Evolutionary conservation across 2,797 vertebrate species (phyloP).

Genomic region (Loris lydekkerianus): DNA sequence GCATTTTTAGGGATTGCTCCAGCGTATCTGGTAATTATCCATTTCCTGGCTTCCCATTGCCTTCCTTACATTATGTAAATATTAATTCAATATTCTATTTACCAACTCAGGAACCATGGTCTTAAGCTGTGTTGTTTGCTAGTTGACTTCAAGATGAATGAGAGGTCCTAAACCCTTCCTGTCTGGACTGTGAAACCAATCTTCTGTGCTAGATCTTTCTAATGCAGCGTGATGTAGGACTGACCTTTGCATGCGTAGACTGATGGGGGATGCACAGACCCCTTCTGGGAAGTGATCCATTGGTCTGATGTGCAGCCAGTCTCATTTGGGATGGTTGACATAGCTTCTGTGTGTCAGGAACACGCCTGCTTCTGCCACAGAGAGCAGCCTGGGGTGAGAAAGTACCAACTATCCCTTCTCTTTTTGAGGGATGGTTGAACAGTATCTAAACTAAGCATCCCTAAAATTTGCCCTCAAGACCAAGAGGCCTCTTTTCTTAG

Average conservation of each 20-base stretch:
- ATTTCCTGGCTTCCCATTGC: neutral
- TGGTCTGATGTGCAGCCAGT: neutral
- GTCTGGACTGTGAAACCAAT: neutral
- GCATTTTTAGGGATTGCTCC: conserved; percentile 35
- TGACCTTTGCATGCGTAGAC: neutral
- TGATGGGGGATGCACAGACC: neutral
- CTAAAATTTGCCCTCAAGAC: conserved; percentile 48
- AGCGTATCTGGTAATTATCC: neutral
- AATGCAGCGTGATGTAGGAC: neutral
- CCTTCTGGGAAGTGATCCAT: neutral
- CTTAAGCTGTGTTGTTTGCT: conserved; percentile 46
- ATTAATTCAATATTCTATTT: conserved; percentile 56
- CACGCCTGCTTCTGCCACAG: neutral
- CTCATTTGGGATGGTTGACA: neutral
- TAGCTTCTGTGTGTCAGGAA: neutral
- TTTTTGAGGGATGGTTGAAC: neutral
- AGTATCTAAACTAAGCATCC: neutral
- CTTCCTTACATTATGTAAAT: conserved; percentile 30
- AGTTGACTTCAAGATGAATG: conserved; percentile 28
- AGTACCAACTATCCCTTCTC: neutral
- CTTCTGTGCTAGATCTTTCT: neutral
- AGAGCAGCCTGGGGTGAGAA: neutral
- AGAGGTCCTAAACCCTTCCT: conserved; percentile 10
- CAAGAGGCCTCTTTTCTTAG: conserved; percentile 37
- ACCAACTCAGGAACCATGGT: conserved; percentile 48